Evolutionary conservation across 2,113 vertebrate species (phyloP), one percentile per base, ranked within the genome.

Genomic region (Actenoides hombroni): DNA sequence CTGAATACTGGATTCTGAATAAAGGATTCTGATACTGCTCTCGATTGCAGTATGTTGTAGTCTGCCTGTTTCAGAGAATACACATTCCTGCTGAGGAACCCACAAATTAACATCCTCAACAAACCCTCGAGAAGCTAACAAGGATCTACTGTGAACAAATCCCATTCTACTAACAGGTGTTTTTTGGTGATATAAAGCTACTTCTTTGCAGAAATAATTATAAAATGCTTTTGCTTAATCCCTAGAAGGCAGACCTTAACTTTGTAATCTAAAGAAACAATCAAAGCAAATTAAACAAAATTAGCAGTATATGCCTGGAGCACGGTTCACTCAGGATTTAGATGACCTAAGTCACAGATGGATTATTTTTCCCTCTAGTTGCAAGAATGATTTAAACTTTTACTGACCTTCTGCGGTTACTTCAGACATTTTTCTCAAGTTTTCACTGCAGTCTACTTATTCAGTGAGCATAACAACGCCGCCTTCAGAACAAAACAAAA

Each of bases 271-370:
- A 87, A 82, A 85, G 88, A 80, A 95, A 94, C 21, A 79, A 95
- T 95, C 81, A 77, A 77, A 94, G 74, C 31, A 84, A 96, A 93
- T 95, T 81, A 95, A 92, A 93, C 68, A 65, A 92, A 96, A 96
- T 93, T 86, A 97, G 57, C 48, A 4, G 3, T 54, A 25, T 73
- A 57, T 0, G 63, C 86, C 83, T 76, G 77, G 59, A 96, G 70
- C 85, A 92, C 4, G 8, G 60, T 39, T 91, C 37, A 65, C 61
- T 39, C 44, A 85, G 71, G 77, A 73, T 84, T 86, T 37, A 80
- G 86, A 83, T 79, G 65, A 92, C 83, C 63, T 90, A 77, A 86
- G 68, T 78, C 91, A 88, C 75, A 87, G 70, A 91, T 35, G 53
- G 63, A 67, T 94, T 93, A 83, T 69, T 87, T 93, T 90, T 70